Evolutionary conservation across 2,113 vertebrate genomes (phyloP).

Genomic region (Crotalus tigris): DNA sequence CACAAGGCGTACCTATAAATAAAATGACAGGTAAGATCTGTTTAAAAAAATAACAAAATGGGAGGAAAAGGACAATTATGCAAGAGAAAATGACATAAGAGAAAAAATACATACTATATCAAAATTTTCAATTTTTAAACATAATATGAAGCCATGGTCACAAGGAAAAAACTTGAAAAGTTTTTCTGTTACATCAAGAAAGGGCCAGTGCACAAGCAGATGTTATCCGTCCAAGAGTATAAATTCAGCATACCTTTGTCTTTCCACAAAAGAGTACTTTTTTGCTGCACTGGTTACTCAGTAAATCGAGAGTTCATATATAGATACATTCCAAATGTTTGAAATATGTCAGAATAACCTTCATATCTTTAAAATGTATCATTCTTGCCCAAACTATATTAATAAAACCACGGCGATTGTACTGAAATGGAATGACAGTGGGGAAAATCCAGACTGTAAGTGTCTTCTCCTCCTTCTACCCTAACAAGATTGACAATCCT

Average conservation of each 20-base stretch:
- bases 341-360: not conserved
- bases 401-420: not conserved
- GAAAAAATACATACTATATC: not conserved
- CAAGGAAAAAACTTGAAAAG: not conserved
- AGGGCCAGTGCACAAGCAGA: not conserved
- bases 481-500: not conserved
- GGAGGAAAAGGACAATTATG: not conserved
- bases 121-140: not conserved
- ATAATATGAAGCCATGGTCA: not conserved
- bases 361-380: not conserved
- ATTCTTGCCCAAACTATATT: not conserved
- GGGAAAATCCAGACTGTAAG: not conserved
- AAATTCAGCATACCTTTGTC: not conserved
- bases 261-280: not conserved
- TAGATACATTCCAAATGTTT: not conserved
- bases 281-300: not conserved
- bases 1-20: constrained; percentile 83
- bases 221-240: not conserved
- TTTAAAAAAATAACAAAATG: not conserved
- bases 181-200: not conserved
- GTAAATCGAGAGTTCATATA: not conserved
- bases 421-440: not conserved
- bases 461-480: not conserved
- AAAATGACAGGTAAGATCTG: not conserved
- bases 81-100: not conserved